These are phyloP conservation scores for Notolabrus celidotus DNA, from an alignment of 2,797 vertebrate genomes.

Conservation along the genomic window DNA sequence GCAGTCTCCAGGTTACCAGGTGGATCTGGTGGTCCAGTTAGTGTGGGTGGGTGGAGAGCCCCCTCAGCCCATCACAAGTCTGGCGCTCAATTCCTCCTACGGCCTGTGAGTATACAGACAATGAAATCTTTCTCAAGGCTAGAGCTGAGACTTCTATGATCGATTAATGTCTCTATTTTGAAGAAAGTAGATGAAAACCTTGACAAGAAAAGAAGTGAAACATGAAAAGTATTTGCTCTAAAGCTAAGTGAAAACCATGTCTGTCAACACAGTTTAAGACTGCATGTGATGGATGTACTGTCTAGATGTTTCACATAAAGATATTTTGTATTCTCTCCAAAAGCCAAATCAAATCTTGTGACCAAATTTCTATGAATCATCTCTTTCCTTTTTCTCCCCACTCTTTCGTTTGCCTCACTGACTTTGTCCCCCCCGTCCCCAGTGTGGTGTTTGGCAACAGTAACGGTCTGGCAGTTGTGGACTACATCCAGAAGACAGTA, in stretches of 20 bases:
- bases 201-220: no score
- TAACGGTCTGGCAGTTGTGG: constrained; percentile 96
- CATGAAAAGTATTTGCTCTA: no score
- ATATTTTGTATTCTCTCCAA: not conserved
- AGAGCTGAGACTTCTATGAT: not conserved
- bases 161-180: no score
- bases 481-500: constrained; percentile 97
- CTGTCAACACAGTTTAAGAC: no score
- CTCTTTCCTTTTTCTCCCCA: constrained; percentile 8
- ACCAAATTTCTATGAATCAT: not conserved
- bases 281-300: no score
- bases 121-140: not conserved
- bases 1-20: constrained; percentile 97
- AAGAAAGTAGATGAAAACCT: no score
- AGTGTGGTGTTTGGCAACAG: constrained; percentile 99
- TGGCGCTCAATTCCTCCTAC: constrained; percentile 95
- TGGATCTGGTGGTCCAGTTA: constrained; percentile 95
- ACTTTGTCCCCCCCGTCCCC: constrained; percentile 22
- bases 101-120: constrained; percentile 81
- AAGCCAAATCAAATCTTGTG: constrained; percentile 6
- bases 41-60: constrained; percentile 99
- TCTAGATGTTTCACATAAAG: not conserved
- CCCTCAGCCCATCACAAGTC: constrained; percentile 96
- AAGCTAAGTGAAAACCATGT: no score
- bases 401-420: not conserved